Percentiles rank a stretch among this genome's conserved stretches.
These are phyloP conservation scores for Cettia cetti DNA, from an alignment of 2,113 vertebrate genomes.

Conservation along the genomic window DNA sequence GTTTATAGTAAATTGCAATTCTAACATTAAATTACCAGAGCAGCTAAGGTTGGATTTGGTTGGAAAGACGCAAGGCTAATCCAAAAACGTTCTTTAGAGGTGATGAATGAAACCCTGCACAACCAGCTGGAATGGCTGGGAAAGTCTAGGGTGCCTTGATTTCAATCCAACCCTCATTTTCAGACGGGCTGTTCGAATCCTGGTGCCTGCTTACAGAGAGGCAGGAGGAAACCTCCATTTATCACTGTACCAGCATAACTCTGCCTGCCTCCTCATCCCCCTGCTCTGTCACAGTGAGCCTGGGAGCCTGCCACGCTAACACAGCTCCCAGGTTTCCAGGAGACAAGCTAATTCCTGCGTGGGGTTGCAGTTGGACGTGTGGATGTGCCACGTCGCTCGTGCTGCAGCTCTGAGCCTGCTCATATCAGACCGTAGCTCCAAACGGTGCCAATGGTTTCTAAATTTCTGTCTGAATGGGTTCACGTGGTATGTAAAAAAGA, in stretches of 20 bases:
- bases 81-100: not conserved
- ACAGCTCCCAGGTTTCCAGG: not conserved
- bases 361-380: not conserved
- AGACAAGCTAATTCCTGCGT: not conserved
- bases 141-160: not conserved
- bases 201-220: not conserved
- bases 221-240: not conserved
- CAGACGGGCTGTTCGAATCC: not conserved
- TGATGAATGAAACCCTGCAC: slow-evolving; percentile 7
- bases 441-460: not conserved
- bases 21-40: slow-evolving; percentile 53
- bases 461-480: not conserved
- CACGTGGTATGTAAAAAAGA: not conserved
- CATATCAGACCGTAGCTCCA: not conserved
- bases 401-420: not conserved
- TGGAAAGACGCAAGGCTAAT: slow-evolving; percentile 2
- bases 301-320: not conserved
- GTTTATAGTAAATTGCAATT: slow-evolving; percentile 54
- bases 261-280: not conserved
- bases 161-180: not conserved
- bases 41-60: slow-evolving; percentile 30
- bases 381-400: not conserved
- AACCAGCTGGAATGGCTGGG: not conserved
- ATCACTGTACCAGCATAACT: rapidly evolving
- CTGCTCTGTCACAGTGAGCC: rapidly evolving